Base-by-base conservation (phyloP, 2,888 invertebrate species). In the Alviniconcha strummeri region DNA sequence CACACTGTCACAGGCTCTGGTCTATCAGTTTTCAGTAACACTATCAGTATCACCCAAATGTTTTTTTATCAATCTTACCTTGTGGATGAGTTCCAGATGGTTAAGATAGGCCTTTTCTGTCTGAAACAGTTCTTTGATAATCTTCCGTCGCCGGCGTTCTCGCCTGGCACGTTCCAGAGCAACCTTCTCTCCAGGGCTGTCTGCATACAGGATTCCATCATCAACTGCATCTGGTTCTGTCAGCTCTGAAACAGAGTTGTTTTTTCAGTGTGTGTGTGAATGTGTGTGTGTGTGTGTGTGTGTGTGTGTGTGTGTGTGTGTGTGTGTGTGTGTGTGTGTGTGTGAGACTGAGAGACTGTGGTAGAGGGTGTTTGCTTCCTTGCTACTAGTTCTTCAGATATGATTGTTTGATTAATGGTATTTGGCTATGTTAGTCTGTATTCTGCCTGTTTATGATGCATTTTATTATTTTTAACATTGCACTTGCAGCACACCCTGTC, bases 81-180 rank as follows among this genome's bases (percentile, higher is more conserved):
- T 95, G 93, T 96, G 95, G 11, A 96, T 94, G 54, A 95, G 94
- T 91, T 96, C 96, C 71, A 96, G 92, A 88, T 96, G 96, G 52
- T 95, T 94, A 36, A 96, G 93, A 92, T 96, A 97, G 9, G 95
- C 95, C 84, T 95, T 95, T 94, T 97, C 96, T 11, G 96, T 96
- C 17, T 95, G 95, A 81, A 96, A 94, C 85, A 96, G 95, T 94
- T 96, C 96, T 90, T 95, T 94, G 54, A 96, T 94, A 0, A 96
- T 95, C 93, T 95, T 95, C 84, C 85, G 87, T 36, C 91, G 84
- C 52, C 90, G 84, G 81, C 87, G 87, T 75, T 91, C 92, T 80
- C 89, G 86, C 74, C 87, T 88, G 4, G 88, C 88, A 11, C 85
- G 85, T n/a, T 87, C 83, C 80, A 89, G 84, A n/a, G 84, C 86